Percentiles rank a stretch among this genome's conserved stretches.
These are phyloP conservation scores for Tupaia tana DNA, from an alignment of 2,113 vertebrate species.

Conservation along the genomic window DNA sequence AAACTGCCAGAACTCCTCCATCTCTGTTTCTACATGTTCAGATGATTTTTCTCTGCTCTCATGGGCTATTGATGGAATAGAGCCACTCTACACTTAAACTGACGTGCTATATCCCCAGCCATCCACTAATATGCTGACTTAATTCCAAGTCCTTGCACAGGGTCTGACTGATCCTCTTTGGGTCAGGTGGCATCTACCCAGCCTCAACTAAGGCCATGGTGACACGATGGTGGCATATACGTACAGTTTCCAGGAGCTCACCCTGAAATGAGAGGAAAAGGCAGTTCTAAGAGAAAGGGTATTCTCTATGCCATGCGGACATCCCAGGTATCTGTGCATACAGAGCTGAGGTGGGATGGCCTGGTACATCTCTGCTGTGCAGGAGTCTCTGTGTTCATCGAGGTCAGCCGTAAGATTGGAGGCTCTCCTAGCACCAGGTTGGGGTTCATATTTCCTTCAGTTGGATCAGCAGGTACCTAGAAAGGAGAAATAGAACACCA, in stretches of 20 bases:
- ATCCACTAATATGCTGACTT: conserved; percentile 19
- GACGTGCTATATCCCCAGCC: neutral
- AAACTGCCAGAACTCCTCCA: conserved; percentile 46
- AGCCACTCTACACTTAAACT: neutral
- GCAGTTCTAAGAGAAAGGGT: neutral
- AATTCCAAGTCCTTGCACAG: conserved; percentile 19
- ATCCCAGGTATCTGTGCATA: neutral
- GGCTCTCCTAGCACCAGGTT: neutral
- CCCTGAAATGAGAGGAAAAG: neutral
- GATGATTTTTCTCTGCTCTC: conserved; percentile 33
- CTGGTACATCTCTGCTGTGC: neutral
- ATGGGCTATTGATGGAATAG: conserved; percentile 15
- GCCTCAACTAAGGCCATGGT: neutral
- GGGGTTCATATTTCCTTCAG: neutral
- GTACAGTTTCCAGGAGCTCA: neutral
- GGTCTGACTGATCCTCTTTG: neutral
- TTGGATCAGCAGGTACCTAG: neutral
- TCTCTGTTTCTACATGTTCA: conserved; percentile 13
- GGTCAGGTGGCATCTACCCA: neutral
- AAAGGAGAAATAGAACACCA: neutral
- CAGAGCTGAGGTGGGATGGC: neutral
- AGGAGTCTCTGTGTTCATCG: neutral
- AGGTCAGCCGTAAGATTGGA: neutral
- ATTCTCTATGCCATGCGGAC: neutral
- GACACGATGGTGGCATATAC: neutral